Evolutionary conservation across 2,113 vertebrate genomes (phyloP), one percentile per base, ranked within the genome.

Genomic region (Sigmodon hispidus): DNA sequence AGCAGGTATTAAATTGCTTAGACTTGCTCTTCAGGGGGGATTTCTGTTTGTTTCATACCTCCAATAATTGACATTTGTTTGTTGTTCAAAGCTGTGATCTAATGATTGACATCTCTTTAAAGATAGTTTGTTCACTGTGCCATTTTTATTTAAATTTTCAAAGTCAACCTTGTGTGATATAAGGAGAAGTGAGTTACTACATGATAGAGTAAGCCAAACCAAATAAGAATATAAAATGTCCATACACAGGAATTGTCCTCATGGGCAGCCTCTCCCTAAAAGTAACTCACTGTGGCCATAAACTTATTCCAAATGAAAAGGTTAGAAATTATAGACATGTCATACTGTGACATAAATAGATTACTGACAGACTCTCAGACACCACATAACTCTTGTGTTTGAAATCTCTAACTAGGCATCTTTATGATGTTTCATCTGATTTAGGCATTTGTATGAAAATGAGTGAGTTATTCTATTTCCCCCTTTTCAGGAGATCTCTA

Each of bases 361-460:
- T 48, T 75, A 24, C 55, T 76, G 24, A 26, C 3, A 93, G 88
- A 77, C 29, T 80, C 63, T 89, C 67, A 29, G 88, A 43, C 3
- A 69, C 55, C 79, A n/a, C n/a, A n/a, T n/a, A n/a, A n/a, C n/a
- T n/a, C n/a, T 69, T 94, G 80, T 45, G 94, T 91, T 95, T 89
- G 40, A 91, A 63, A 6, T 26, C 34, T 87, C 21, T 61, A n/a
- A 57, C 13, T 40, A 29, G 10, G 57, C n/a, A 26, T 59, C 5
- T 24, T 24, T 57, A 57, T n/a, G 21, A n/a, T 83, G 19, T 63
- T 29, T 34, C 52, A 55, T 87, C 43, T 87, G 0, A 43, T 91
- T 79, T 2, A 91, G 3, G 48, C 92, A 84, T 90, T 83, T 90
- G 21, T 76, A 72, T 77, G 45, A 52, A 93, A 90, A 72, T 85